Evolutionary conservation across 2,888 invertebrate species (phyloP).

Genomic region (Vanessa cardui): DNA sequence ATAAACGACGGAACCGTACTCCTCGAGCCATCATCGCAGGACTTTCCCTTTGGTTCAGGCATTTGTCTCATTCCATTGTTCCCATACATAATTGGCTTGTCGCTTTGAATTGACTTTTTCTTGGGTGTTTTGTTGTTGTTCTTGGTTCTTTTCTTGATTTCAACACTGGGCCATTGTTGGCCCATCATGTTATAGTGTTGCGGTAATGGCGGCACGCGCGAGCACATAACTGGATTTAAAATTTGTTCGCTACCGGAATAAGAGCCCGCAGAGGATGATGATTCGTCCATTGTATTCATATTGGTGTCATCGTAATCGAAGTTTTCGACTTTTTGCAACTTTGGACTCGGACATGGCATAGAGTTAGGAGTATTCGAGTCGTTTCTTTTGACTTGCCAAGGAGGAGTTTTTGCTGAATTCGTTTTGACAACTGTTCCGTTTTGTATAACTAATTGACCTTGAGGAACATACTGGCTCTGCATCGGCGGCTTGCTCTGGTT

Average conservation of each 20-base stretch:
- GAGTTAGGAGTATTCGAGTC: slow-evolving; percentile 52
- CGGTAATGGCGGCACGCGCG: slow-evolving; percentile 88
- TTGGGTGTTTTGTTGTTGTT: slow-evolving; percentile 78
- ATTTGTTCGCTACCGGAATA: slow-evolving; percentile 64
- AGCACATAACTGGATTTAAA: slow-evolving; percentile 81
- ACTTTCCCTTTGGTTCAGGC: slow-evolving; percentile 69
- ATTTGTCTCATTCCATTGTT: slow-evolving; percentile 64
- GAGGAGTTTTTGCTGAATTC: slow-evolving; percentile 81
- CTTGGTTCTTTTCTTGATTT: slow-evolving; percentile 82
- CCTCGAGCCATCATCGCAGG: slow-evolving; percentile 71
- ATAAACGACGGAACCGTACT: slow-evolving; percentile 90
- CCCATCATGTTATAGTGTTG: slow-evolving; percentile 83
- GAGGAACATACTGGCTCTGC: slow-evolving; percentile 65
- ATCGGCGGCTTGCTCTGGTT: slow-evolving; percentile 60
- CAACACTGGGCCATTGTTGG: slow-evolving; percentile 73
- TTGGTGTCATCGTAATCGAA: slow-evolving; percentile 67
- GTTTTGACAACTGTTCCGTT: slow-evolving; percentile 78
- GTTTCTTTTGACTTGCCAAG: slow-evolving; percentile 81
- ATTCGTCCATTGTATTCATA: slow-evolving; percentile 67
- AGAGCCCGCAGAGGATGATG: slow-evolving; percentile 59
- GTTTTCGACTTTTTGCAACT: slow-evolving; percentile 64
- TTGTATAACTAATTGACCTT: slow-evolving; percentile 73
- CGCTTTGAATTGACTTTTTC: slow-evolving; percentile 68
- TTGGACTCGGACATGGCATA: slow-evolving; percentile 65
- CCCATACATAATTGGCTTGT: slow-evolving; percentile 61